Conservation (phyloP, 2,113 vertebrate species). For the Eptesicus fuscus region DNA sequence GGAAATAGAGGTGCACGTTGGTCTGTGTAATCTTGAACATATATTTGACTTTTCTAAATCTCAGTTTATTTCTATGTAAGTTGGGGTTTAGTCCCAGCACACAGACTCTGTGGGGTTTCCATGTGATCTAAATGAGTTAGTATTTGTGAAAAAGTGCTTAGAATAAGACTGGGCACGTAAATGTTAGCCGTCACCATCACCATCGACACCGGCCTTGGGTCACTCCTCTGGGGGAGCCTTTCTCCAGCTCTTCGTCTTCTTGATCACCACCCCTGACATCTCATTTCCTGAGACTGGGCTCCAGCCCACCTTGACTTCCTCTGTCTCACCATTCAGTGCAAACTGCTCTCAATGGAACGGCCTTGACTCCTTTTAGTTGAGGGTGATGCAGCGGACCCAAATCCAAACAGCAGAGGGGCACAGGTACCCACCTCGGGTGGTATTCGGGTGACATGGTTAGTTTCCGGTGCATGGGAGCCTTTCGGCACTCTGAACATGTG, state of each 20-base stretch:
- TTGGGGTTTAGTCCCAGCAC: background rate
- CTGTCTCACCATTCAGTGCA: background rate
- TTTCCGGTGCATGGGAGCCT: background rate
- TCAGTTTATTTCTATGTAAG: background rate
- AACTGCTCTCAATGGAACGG: background rate
- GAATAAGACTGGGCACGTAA: too few relatives aligned
- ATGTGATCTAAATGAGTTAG: background rate
- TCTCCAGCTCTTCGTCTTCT: background rate
- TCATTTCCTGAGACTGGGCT: background rate
- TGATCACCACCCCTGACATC: background rate
- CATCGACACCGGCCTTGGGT: background rate
- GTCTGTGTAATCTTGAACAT: background rate
- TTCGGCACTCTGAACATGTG: background rate
- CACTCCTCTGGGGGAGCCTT: background rate
- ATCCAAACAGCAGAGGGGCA: background rate
- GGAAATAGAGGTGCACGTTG: background rate
- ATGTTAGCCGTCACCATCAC: accelerated
- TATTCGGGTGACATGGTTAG: too few relatives aligned
- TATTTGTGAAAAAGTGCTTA: background rate
- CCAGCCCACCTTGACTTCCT: background rate
- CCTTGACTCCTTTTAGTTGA: background rate
- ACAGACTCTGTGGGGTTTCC: background rate
- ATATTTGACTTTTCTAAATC: background rate
- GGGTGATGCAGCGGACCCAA: background rate
- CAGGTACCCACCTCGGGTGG: background rate